These are phyloP conservation scores for Cetonia aurata DNA, from an alignment of 2,888 invertebrate species.

Conservation along the genomic window DNA sequence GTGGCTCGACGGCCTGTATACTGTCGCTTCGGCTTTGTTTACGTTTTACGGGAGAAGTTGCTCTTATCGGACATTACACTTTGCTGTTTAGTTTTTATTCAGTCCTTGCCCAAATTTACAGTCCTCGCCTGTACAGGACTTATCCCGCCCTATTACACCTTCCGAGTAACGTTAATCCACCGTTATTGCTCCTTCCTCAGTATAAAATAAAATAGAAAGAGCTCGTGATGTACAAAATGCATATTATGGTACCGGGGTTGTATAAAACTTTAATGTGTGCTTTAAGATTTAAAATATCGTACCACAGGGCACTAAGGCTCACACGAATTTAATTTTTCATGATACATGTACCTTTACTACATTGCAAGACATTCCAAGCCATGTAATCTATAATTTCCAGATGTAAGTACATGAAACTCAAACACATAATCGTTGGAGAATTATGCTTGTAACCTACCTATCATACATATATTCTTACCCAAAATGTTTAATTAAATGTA, in stretches of 20 bases:
- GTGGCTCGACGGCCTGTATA: constrained; percentile 24
- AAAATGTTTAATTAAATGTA: too few relatives aligned
- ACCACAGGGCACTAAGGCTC: too few relatives aligned
- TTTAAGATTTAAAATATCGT: too few relatives aligned
- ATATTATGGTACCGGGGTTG: background rate
- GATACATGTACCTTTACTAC: too few relatives aligned
- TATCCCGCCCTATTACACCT: constrained; percentile 33
- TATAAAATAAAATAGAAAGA: constrained; percentile 12
- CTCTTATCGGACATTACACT: constrained; percentile 39
- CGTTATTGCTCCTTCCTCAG: constrained; percentile 21
- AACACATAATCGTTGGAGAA: too few relatives aligned
- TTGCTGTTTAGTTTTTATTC: constrained; percentile 40
- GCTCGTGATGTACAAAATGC: background rate
- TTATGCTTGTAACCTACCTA: too few relatives aligned
- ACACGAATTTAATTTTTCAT: too few relatives aligned
- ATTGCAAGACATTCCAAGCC: too few relatives aligned
- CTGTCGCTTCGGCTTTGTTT: constrained; percentile 35
- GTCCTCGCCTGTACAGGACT: constrained; percentile 27
- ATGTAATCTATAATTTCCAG: too few relatives aligned
- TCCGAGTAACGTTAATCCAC: constrained; percentile 34
- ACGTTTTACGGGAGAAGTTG: constrained; percentile 38
- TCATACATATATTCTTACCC: too few relatives aligned
- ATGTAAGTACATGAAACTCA: too few relatives aligned
- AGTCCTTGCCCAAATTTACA: constrained; percentile 30
- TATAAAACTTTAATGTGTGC: background rate